phyloP scores from a whole-genome alignment of 2,113 vertebrate genomes.

The Stomatorhinus ivindoensis region DNA sequence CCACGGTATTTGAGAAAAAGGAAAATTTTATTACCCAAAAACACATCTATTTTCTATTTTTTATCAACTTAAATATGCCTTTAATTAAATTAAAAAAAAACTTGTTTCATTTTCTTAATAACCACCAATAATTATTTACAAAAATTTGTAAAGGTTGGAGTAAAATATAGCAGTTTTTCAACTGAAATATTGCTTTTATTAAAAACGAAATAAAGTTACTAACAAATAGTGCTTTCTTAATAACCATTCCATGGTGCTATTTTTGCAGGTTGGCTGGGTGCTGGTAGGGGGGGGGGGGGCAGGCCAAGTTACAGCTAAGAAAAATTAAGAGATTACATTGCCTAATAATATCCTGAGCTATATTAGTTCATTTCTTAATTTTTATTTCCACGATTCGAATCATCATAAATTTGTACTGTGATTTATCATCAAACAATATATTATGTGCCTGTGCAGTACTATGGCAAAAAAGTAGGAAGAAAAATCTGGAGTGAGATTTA shows the following conservation, averaged over 20 bases:
- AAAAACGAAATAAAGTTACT: background rate
- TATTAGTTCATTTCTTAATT: background rate
- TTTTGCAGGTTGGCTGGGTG: background rate
- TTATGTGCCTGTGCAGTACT: background rate
- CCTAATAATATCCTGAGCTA: background rate
- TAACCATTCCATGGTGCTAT: background rate
- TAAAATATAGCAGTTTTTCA: background rate
- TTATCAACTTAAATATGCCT: background rate
- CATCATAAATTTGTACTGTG: background rate
- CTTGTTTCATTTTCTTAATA: background rate
- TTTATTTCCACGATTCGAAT: background rate
- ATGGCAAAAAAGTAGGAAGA: background rate
- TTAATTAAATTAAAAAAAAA: background rate
- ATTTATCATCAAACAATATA: background rate
- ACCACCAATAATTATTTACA: background rate
- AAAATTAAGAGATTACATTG: background rate
- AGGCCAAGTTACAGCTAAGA: background rate
- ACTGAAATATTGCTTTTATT: background rate
- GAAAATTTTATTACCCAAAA: background rate
- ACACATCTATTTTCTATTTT: background rate
- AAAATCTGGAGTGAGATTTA: background rate
- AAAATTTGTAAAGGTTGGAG: background rate
- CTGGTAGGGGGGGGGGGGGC: background rate
- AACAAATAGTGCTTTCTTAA: background rate
- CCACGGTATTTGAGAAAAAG: background rate